A percentile compares a stretch with the other conserved stretches of the same genome.
These are phyloP conservation scores for Operophtera brumata DNA, from an alignment of 2,888 invertebrate genomes.

Conservation along the genomic window DNA sequence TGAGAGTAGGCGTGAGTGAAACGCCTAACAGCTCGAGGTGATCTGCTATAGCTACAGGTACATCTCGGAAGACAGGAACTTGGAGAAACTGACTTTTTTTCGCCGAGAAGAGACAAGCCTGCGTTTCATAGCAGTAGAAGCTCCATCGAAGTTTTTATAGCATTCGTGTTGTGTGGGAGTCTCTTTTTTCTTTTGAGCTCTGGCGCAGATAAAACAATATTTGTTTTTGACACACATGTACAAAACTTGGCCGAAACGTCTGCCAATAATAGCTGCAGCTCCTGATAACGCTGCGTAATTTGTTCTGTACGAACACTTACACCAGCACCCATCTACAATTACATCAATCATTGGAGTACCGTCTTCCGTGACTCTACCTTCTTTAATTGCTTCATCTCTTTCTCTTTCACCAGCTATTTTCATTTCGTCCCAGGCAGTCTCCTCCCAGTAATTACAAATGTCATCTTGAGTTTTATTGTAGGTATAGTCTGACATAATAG, in stretches of 20 bases:
- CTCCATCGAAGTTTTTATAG: slow-evolving; percentile 30
- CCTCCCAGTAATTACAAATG: slow-evolving; percentile 14
- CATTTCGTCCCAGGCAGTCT: slow-evolving; percentile 29
- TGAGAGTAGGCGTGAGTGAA: too few relatives aligned
- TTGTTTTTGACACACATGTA: slow-evolving; percentile 29
- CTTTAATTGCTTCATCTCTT: slow-evolving; percentile 27
- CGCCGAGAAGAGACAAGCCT: too few relatives aligned
- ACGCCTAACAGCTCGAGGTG: too few relatives aligned
- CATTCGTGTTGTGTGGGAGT: slow-evolving; percentile 22
- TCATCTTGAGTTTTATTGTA: slow-evolving; percentile 10
- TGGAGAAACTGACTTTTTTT: too few relatives aligned
- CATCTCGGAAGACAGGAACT: too few relatives aligned
- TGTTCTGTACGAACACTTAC: slow-evolving; percentile 27
- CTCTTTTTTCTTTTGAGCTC: slow-evolving; percentile 26
- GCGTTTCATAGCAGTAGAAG: slow-evolving; percentile 32
- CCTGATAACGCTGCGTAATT: slow-evolving; percentile 31
- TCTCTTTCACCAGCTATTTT: slow-evolving; percentile 22
- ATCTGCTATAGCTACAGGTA: too few relatives aligned
- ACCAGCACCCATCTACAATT: slow-evolving; percentile 32
- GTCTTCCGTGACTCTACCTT: slow-evolving; percentile 29
- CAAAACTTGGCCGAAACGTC: slow-evolving; percentile 25
- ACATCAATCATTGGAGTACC: slow-evolving; percentile 30
- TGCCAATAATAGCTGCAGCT: slow-evolving; percentile 31
- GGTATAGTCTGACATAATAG: slow-evolving; percentile 2
- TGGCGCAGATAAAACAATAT: slow-evolving; percentile 29